Conservation (phyloP, 2,888 invertebrate genomes). For the Lasioglossum marginatum region DNA sequence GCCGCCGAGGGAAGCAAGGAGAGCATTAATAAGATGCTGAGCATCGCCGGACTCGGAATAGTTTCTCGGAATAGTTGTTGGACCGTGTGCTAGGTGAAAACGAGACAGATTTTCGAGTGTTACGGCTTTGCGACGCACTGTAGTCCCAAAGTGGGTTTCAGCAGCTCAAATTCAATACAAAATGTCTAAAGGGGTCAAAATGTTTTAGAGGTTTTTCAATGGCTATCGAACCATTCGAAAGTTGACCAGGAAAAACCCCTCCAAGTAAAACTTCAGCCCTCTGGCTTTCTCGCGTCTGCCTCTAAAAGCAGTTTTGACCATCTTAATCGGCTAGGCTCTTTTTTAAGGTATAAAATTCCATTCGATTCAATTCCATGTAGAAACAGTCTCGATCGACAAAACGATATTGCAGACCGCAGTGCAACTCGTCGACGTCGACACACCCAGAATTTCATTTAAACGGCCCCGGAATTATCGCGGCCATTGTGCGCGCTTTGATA, state of each 20-base stretch:
- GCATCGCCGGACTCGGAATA: slow-evolving; percentile 73
- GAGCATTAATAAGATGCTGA: slow-evolving; percentile 77
- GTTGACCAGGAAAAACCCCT: no score
- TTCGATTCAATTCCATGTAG: background rate
- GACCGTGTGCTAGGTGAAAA: slow-evolving; percentile 57
- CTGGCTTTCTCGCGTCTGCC: no score
- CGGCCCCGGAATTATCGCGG: slow-evolving; percentile 36
- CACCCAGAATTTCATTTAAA: slow-evolving; percentile 62
- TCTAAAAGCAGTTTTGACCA: no score
- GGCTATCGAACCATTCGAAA: no score
- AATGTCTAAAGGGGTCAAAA: background rate
- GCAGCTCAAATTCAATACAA: background rate
- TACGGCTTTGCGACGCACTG: background rate
- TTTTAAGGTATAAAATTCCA: no score
- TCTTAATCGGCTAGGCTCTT: no score
- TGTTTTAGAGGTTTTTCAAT: no score
- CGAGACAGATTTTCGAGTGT: background rate
- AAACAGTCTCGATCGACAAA: background rate
- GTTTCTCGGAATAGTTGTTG: slow-evolving; percentile 77
- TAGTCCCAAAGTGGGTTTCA: background rate
- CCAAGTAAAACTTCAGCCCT: no score
- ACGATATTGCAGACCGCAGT: background rate
- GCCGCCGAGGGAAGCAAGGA: slow-evolving; percentile 50
- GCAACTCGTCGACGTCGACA: slow-evolving; percentile 35
- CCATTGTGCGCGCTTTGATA: slow-evolving; percentile 47